These are phyloP conservation scores for Lepilemur septentrionalis DNA, from an alignment of 2,797 vertebrate genomes.

Conservation along the genomic window DNA sequence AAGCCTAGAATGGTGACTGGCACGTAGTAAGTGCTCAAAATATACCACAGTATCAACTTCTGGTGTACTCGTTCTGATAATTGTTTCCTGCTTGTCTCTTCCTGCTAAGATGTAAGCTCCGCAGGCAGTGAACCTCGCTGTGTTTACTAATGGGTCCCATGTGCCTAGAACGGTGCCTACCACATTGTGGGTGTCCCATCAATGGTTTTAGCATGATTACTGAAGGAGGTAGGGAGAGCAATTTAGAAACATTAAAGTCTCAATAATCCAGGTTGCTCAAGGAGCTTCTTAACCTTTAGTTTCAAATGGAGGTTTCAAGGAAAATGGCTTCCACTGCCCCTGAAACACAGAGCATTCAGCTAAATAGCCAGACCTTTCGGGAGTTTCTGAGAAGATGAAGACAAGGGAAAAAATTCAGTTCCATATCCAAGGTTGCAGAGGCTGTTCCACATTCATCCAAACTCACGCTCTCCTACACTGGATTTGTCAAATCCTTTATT, in stretches of 20 bases:
- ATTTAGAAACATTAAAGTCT: slow-evolving; percentile 54
- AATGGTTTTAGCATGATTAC: slow-evolving; percentile 16
- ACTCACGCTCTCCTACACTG: slow-evolving; percentile 70
- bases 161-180: background rate
- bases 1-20: background rate
- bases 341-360: slow-evolving; percentile 59
- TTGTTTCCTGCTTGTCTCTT: background rate
- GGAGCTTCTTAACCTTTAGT: slow-evolving; percentile 58
- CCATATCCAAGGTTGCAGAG: slow-evolving; percentile 53
- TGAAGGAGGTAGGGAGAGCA: background rate
- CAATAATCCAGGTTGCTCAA: slow-evolving; percentile 28
- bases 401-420: slow-evolving; percentile 63
- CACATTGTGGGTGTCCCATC: background rate
- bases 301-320: slow-evolving; percentile 66
- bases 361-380: slow-evolving; percentile 66
- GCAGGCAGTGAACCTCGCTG: background rate
- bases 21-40: background rate
- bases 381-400: slow-evolving; percentile 62
- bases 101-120: background rate
- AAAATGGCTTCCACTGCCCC: slow-evolving; percentile 70
- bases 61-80: background rate
- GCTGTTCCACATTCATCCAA: slow-evolving; percentile 71
- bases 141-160: background rate
- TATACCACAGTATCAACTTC: background rate
- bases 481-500: slow-evolving; percentile 74